These are phyloP conservation scores for Tiliacea aurago DNA, from an alignment of 2,888 invertebrate species.

Conservation along the genomic window DNA sequence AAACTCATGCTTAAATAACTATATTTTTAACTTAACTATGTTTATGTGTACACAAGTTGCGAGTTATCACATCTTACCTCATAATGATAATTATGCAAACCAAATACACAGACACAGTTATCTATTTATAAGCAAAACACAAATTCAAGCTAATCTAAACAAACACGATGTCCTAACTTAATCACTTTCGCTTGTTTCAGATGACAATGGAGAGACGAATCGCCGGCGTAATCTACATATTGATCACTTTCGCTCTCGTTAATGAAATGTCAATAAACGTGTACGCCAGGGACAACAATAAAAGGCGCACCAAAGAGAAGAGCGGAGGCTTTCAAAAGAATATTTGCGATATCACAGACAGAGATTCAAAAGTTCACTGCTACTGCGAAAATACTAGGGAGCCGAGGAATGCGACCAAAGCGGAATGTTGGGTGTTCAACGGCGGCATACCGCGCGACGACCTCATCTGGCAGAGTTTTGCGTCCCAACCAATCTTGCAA, in stretches of 20 bases:
- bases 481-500: constrained; percentile 93
- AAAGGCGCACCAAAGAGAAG: constrained; percentile 86
- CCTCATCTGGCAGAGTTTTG: constrained; percentile 94
- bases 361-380: constrained; percentile 92
- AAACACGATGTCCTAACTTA: constrained; percentile 64
- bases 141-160: constrained; percentile 62
- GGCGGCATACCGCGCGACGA: constrained; percentile 92
- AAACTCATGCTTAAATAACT: neutral
- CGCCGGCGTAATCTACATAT: constrained; percentile 83
- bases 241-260: constrained; percentile 85
- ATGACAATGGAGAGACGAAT: constrained; percentile 85
- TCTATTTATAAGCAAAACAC: constrained; percentile 49
- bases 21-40: neutral
- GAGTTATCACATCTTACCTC: neutral
- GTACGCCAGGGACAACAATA: constrained; percentile 86
- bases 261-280: constrained; percentile 88
- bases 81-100: constrained; percentile 17
- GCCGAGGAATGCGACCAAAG: constrained; percentile 91
- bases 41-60: no score
- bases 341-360: constrained; percentile 90
- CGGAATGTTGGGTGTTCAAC: constrained; percentile 95
- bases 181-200: constrained; percentile 84
- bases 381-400: constrained; percentile 91
- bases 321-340: constrained; percentile 88
- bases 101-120: constrained; percentile 30